A percentile compares a stretch with the other conserved stretches of the same genome.
phyloP scores from a whole-genome alignment of 1,140 invertebrate species.

The Caenorhabditis remanei region DNA sequence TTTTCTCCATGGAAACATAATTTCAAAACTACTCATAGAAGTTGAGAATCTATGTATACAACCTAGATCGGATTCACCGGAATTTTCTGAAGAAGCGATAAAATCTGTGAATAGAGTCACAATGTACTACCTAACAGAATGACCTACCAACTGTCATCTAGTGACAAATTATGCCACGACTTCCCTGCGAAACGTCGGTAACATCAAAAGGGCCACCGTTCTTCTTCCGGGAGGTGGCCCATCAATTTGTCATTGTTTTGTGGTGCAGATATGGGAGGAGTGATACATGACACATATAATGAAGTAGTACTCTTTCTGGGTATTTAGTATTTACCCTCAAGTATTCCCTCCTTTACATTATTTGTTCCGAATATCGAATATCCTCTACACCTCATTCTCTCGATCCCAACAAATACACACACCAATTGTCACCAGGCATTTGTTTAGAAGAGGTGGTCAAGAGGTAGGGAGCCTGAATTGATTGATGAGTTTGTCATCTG shows the following conservation, averaged over 20 bases:
- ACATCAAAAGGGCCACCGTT: not conserved
- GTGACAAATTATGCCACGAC: constrained; percentile 45
- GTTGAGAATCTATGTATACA: too few relatives aligned
- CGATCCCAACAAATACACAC: not conserved
- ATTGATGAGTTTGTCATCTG: constrained; percentile 45
- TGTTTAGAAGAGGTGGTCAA: constrained; percentile 50
- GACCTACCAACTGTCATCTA: constrained; percentile 51
- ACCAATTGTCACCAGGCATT: constrained; percentile 49
- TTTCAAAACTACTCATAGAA: too few relatives aligned
- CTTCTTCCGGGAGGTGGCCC: not conserved
- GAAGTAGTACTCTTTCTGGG: not conserved
- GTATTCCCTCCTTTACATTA: constrained; percentile 18
- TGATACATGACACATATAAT: constrained; percentile 44
- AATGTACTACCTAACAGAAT: constrained; percentile 1
- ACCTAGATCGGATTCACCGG: too few relatives aligned
- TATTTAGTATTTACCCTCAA: constrained; percentile 35
- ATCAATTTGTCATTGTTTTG: constrained; percentile 40
- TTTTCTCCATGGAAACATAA: too few relatives aligned
- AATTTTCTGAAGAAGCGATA: not conserved
- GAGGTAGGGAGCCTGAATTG: constrained; percentile 49
- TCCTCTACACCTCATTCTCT: not conserved
- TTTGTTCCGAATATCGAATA: constrained; percentile 35
- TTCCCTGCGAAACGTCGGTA: constrained; percentile 2
- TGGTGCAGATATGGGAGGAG: not conserved
- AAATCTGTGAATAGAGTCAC: constrained; percentile 4